phyloP scores from a whole-genome alignment of 2,797 vertebrate genomes.

The Monodelphis domestica region DNA sequence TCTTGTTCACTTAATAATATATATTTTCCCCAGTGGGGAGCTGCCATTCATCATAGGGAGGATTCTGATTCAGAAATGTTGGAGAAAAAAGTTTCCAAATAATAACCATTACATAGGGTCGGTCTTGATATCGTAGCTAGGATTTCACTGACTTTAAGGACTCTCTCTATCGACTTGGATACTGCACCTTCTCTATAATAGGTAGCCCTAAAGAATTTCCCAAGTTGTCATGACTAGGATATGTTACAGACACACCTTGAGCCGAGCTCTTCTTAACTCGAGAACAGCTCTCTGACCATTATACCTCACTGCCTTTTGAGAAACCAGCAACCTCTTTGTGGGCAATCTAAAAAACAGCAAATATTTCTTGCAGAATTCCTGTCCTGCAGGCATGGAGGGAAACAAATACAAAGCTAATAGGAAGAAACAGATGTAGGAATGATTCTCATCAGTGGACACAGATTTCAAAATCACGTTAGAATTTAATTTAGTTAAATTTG shows the following conservation, averaged over 20 bases:
- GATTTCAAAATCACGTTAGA: neutral
- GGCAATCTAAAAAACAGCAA: neutral
- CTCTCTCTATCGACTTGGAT: neutral
- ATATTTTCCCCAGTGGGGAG: neutral
- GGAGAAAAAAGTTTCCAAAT: neutral
- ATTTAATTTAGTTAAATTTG: neutral
- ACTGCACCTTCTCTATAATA: neutral
- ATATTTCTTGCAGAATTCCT: neutral
- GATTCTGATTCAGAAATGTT: neutral
- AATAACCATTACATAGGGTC: neutral
- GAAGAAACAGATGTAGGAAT: neutral
- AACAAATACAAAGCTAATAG: neutral
- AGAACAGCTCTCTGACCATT: neutral
- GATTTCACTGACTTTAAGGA: neutral
- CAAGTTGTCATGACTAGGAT: neutral
- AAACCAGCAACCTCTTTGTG: neutral
- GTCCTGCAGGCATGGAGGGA: neutral
- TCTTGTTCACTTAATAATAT: neutral
- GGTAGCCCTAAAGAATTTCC: neutral
- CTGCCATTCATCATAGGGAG: neutral
- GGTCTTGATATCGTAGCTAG: neutral
- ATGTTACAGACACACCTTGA: neutral
- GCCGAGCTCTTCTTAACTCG: neutral
- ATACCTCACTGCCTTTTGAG: neutral
- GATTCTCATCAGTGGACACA: neutral